Base-by-base conservation (phyloP, 1,140 invertebrate genomes). In the Maniola jurtina region DNA sequence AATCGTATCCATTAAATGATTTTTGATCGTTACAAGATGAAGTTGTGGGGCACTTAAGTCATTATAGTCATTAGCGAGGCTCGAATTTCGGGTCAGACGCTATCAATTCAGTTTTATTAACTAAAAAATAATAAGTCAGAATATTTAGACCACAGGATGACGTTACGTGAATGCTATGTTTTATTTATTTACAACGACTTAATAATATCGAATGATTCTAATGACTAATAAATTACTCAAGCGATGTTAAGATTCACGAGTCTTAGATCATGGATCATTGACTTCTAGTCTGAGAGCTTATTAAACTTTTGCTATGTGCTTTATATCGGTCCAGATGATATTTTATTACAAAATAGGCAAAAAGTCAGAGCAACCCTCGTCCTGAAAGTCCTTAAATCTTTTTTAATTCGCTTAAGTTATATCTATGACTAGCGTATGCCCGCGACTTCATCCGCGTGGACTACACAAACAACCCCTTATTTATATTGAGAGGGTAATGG, bases 31-130 rank as follows among this genome's bases (percentile, higher is more conserved):
- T 11, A 55, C 65, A 68, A 68, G 61, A 59, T 58, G 52, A 64
- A 64, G 60, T 61, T 66, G 59, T 68, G 52, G 45, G 55, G 69
- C 75, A 77, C 84, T 86, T 82, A 76, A 80, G 76, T 72, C 75
- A 77, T 80, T 84, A 72, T 64, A 74, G 75, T 77, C 79, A 85
- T 87, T 86, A 86, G 55, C 55, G 79, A 76, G 78, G 70, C 71
- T 78, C 78, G 68, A 77, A 73, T 80, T 83, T 77, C 59, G 65
- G 65, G 74, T 73, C 68, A 73, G 54, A 75, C 57, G 72, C 59
- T 61, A 63, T 68, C 50, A 59, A 58, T 68, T 55, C n/a, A 57
- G 55, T 55, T 55, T 55, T 62, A 52, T 66, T 47, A 61, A 61
- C 50, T 55, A 45, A 60, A 61, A 61, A 42, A 66, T 66, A 50